A percentile compares a stretch with the other conserved stretches of the same genome.
Conservation (phyloP, 2,113 vertebrate species). For the Osmerus eperlanus region DNA sequence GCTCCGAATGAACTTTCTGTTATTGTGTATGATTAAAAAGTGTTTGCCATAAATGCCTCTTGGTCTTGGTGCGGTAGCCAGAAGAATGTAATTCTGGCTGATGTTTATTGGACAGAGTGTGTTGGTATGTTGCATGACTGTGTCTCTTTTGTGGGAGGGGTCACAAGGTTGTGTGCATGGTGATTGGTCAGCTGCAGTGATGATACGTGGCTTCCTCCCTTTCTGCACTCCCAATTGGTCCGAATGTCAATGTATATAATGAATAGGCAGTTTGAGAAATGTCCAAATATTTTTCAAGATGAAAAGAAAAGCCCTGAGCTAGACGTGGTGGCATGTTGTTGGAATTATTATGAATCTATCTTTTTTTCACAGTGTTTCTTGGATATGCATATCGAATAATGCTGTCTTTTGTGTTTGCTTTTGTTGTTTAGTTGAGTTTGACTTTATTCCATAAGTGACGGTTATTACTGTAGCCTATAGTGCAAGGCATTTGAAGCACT, state of each 20-base stretch:
- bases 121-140: constrained; percentile 46
- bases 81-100: constrained; percentile 46
- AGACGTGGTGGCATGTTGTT: constrained; percentile 61
- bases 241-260: constrained; percentile 51
- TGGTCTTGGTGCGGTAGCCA: constrained; percentile 53
- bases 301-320: constrained; percentile 35
- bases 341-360: constrained; percentile 39
- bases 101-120: constrained; percentile 50
- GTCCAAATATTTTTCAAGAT: constrained; percentile 56
- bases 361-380: constrained; percentile 21
- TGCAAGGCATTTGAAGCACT: constrained; percentile 49
- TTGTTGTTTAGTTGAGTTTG: constrained; percentile 38
- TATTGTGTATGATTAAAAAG: constrained; percentile 13
- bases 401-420: constrained; percentile 60
- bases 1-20: too few relatives aligned
- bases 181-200: constrained; percentile 58
- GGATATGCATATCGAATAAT: constrained; percentile 49
- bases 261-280: constrained; percentile 48
- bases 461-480: constrained; percentile 25
- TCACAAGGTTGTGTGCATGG: constrained; percentile 59
- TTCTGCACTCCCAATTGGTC: constrained; percentile 46
- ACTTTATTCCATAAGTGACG: neutral
- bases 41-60: constrained; percentile 62
- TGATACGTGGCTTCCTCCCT: constrained; percentile 48
- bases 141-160: constrained; percentile 31